Evolutionary conservation across 2,888 invertebrate species (phyloP), one percentile per base, ranked within the genome.

Genomic region (Drosophila nigricruria): DNA sequence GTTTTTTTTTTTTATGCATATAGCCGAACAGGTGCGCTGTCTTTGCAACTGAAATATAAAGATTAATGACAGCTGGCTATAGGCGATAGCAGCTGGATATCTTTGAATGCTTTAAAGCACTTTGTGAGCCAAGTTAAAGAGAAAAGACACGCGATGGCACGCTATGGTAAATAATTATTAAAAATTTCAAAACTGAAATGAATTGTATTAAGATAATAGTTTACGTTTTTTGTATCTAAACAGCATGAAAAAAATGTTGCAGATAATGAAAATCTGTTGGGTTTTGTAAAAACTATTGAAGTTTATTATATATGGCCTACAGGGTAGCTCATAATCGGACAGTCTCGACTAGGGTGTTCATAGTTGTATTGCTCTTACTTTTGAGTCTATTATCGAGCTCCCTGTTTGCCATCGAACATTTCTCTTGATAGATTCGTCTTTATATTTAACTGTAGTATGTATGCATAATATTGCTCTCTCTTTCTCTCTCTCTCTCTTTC

Each of bases 21-120:
- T 25, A 30, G 23, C n/a, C 42, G 52, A 73, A 65, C 79, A 80
- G 77, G 79, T 80, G 79, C 63, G 47, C 57, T 64, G 43, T 42
- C 38, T 23, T 14, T 1, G 25, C 53, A 47, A 18, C 18, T 30
- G 23, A 50, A 57, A 14, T 9, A 27, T 9, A 20, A 43, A 63
- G 57, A 61, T 63, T 59, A 78, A 63, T 73, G 78, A 58, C 59
- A 67, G 49, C 53, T 47, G 58, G 14, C 50, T n/a, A 56, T 25
- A 9, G 23, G 50, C 32, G 50, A 34, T 52, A 43, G 27, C 18
- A 36, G 30, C 45, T 20, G 40, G 16, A n/a, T 5, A 47, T 38
- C 49, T 27, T 43, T 45, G 36, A 27, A 34, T 43, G 42, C 32
- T 34, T 16, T 60, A 14, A 16, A 32, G 16, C 49, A 36, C 27